phyloP scores from a whole-genome alignment of 2,888 invertebrate genomes.

The Sclerodermus sp. region DNA sequence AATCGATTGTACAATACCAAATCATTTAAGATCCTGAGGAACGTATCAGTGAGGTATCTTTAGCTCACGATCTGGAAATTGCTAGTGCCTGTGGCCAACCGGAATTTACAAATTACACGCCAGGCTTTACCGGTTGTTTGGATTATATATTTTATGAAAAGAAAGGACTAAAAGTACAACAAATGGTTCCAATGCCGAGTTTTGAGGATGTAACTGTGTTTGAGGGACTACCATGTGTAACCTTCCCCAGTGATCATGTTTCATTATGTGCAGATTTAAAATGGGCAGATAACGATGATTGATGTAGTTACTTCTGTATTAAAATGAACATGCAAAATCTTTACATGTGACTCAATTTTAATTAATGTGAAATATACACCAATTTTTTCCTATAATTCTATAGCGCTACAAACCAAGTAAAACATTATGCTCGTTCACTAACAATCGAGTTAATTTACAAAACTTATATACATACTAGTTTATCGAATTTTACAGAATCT shows the following conservation, averaged over 20 bases:
- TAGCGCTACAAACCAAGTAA: slow-evolving; percentile 21
- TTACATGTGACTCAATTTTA: slow-evolving; percentile 27
- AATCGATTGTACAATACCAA: too few species aligned
- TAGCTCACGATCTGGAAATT: slow-evolving; percentile 68
- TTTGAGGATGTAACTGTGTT: slow-evolving; percentile 74
- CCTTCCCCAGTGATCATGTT: slow-evolving; percentile 93
- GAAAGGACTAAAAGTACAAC: slow-evolving; percentile 64
- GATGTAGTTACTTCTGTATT: too few species aligned
- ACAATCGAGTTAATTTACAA: slow-evolving; percentile 44
- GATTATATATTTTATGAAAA: slow-evolving; percentile 90
- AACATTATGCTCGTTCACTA: slow-evolving; percentile 20
- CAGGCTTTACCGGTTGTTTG: slow-evolving; percentile 79
- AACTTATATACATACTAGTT: slow-evolving; percentile 42
- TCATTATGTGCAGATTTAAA: slow-evolving; percentile 81
- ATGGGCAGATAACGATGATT: slow-evolving; percentile 47
- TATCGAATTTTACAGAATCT: not conserved
- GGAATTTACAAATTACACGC: slow-evolving; percentile 82
- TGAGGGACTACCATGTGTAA: slow-evolving; percentile 82
- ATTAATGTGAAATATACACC: slow-evolving; percentile 31
- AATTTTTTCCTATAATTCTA: slow-evolving; percentile 22
- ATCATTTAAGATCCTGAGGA: slow-evolving; percentile 69
- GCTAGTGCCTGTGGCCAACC: slow-evolving; percentile 83
- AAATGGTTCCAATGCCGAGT: slow-evolving; percentile 80
- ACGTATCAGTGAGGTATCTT: slow-evolving; percentile 65
- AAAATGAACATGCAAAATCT: too few species aligned